Evolutionary conservation across 1,140 invertebrate genomes (phyloP).

Genomic region (Thaumetopoea pityocampa): DNA sequence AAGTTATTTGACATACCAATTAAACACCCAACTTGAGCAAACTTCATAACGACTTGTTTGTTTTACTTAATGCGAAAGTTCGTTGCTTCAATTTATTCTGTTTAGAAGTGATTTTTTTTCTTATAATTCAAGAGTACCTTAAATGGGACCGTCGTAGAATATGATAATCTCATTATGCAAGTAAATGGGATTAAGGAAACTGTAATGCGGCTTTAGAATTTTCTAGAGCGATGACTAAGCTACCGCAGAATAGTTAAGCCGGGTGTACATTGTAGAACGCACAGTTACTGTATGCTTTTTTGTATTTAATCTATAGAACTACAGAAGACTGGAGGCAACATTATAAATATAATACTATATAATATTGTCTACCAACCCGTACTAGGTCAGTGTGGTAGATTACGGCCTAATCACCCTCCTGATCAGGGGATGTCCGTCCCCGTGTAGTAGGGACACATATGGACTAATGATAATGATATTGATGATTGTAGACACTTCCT

Average conservation of each 20-base stretch:
- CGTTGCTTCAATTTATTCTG: background rate
- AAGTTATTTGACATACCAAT: conserved; percentile 6
- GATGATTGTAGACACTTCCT: too few relatives aligned
- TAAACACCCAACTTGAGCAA: conserved; percentile 6
- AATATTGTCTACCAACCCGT: too few relatives aligned
- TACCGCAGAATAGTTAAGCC: conserved; percentile 5
- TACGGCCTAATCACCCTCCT: too few relatives aligned
- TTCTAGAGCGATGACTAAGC: conserved; percentile 2
- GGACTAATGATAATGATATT: too few relatives aligned
- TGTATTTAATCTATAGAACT: too few relatives aligned
- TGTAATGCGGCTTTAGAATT: conserved; percentile 9
- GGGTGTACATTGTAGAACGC: conserved; percentile 23
- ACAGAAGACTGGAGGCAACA: too few relatives aligned
- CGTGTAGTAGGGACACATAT: too few relatives aligned
- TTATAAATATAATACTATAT: too few relatives aligned
- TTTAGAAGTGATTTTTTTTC: background rate
- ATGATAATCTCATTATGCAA: conserved; percentile 16
- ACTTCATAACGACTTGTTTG: conserved; percentile 4
- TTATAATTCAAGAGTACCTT: background rate
- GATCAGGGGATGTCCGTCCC: too few relatives aligned
- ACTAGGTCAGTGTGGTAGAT: too few relatives aligned
- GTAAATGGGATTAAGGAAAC: conserved; percentile 9
- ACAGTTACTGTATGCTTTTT: conserved; percentile 22
- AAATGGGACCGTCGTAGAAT: background rate
- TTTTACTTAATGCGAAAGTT: conserved; percentile 2